A percentile compares a stretch with the other conserved stretches of the same genome.
phyloP scores from a whole-genome alignment of 2,888 invertebrate genomes.

The Lordiphosa andalusiaca region DNA sequence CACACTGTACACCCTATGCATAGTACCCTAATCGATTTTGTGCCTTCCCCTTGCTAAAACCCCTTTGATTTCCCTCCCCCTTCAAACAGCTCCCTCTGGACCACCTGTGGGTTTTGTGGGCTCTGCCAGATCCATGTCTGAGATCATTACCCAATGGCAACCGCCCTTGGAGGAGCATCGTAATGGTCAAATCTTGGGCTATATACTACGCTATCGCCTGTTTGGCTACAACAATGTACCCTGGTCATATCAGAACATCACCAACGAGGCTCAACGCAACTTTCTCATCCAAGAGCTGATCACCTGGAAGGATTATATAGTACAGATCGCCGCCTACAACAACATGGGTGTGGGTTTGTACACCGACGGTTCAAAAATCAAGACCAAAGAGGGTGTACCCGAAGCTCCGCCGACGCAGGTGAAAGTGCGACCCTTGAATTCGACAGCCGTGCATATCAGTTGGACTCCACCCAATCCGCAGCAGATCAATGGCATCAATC shows the following conservation, averaged over 20 bases:
- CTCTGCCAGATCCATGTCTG: conserved; percentile 94
- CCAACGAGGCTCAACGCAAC: conserved; percentile 94
- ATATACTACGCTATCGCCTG: conserved; percentile 93
- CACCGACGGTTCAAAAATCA: conserved; percentile 93
- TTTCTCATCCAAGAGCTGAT: conserved; percentile 95
- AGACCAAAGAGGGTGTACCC: conserved; percentile 97
- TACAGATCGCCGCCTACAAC: conserved; percentile 98
- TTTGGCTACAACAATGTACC: conserved; percentile 95
- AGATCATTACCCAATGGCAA: conserved; percentile 98
- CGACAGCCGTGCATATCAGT: conserved; percentile 90
- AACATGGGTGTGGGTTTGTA: conserved; percentile 97
- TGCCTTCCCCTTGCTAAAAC: not conserved
- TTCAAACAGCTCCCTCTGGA: conserved; percentile 92
- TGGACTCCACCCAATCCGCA: conserved; percentile 99
- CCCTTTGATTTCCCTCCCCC: too few relatives aligned
- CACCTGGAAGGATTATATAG: conserved; percentile 98
- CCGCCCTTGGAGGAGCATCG: conserved; percentile 96
- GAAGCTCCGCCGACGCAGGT: conserved; percentile 94
- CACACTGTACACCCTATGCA: conserved; percentile 3
- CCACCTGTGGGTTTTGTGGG: conserved; percentile 97
- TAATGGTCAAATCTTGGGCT: conserved; percentile 97
- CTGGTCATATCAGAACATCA: conserved; percentile 95
- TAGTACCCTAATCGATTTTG: too few relatives aligned
- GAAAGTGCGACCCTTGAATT: conserved; percentile 89
- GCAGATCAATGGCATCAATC: conserved; percentile 98